Evolutionary conservation across 2,888 invertebrate genomes (phyloP).

Genomic region (Anoncus sp.): DNA sequence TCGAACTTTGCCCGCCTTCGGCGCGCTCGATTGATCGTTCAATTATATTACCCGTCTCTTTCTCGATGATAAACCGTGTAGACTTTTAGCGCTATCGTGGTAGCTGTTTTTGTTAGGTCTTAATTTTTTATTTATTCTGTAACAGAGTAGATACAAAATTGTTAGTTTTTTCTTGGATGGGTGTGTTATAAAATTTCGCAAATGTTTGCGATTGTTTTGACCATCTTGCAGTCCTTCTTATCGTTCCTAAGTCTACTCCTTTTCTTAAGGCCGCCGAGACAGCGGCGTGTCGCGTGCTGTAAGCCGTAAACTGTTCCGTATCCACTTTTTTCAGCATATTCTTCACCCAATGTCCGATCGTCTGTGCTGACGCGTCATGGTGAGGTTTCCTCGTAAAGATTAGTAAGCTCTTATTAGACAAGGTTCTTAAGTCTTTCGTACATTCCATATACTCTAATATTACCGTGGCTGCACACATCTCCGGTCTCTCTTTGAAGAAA

Average conservation of each 20-base stretch:
- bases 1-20: constrained; percentile 11
- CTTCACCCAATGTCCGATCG: constrained; percentile 8
- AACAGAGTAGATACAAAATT: constrained; percentile 34
- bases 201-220: neutral
- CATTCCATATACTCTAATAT: constrained; percentile 39
- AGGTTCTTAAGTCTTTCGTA: constrained; percentile 27
- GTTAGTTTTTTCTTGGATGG: constrained; percentile 6
- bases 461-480: constrained; percentile 36
- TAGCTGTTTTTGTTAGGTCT: constrained; percentile 29
- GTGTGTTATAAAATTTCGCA: constrained; percentile 12
- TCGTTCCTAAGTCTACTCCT: constrained; percentile 24
- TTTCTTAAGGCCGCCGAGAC: constrained; percentile 8
- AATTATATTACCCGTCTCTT: constrained; percentile 36
- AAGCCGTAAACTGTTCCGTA: constrained; percentile 16
- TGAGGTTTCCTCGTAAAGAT: constrained; percentile 7
- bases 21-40: neutral
- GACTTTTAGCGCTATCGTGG: constrained; percentile 33
- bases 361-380: constrained; percentile 7
- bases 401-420: constrained; percentile 3
- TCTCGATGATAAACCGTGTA: constrained; percentile 41
- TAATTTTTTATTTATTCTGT: constrained; percentile 30
- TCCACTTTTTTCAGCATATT: constrained; percentile 1
- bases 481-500: constrained; percentile 43
- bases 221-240: constrained; percentile 16
- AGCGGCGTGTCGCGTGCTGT: constrained; percentile 14